Base-by-base conservation (phyloP, 2,113 vertebrate species). In the Nothobranchius furzeri region DNA sequence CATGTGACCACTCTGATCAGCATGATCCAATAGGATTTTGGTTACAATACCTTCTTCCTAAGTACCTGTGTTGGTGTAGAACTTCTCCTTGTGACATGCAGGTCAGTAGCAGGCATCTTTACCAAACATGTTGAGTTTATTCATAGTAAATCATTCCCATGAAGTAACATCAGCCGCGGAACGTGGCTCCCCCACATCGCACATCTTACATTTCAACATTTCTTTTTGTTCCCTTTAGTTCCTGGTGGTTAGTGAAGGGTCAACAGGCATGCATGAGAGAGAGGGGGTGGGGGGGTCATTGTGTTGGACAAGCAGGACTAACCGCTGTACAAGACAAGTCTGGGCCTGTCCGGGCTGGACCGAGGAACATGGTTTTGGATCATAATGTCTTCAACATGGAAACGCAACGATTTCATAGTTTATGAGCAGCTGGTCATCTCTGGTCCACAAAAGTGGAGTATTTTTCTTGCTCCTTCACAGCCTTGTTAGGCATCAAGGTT, bases 231-330 rank as follows among this genome's bases (percentile, higher is more conserved):
- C 70, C 68, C 11, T 25, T 42, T 52, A 20, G 40, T 72, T 82
- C 50, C 70, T 67, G 1, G 56, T 46, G 60, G 70, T 82, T 70
- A 76, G 74, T 45, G 13, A 81, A 73, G 75, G 82, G 78, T 90
- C 84, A 84, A 70, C 63, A 60, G 61, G 9, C 57, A 70, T 60
- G 73, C 72, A 66, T 58, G 56, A 65, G 73, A 59, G 59, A 51
- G 61, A 64, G 77, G 79, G 74, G 37, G 37, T 3, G 8, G 63
- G 69, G 78, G 25, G 53, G n/a, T 60, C 78, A 90, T 92, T 92
- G 89, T 92, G 82, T 88, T 79, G 77, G 8, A 89, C 83, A 72
- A 89, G 75, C 70, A 75, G 87, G 87, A 89, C 74, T 91, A 91
- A 92, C 92, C 81, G 87, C 87, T 89, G 83, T 83, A 71, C 75